Base-by-base conservation (phyloP, 2,797 vertebrate genomes). In the Sebastes steindachneri region DNA sequence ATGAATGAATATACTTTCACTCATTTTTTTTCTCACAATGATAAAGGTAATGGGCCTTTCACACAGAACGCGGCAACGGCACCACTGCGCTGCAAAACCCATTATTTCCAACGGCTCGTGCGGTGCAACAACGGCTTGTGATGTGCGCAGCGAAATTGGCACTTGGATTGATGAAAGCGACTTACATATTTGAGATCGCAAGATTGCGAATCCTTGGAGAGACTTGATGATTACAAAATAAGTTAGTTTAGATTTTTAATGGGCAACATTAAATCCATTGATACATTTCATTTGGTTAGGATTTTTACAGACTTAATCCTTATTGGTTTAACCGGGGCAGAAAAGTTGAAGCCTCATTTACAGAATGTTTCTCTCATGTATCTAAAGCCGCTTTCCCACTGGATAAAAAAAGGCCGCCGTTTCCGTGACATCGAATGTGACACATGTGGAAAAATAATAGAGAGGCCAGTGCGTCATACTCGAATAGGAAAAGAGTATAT, bases 221-320 rank as follows among this genome's bases (percentile, higher is more conserved):
- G 23, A 3, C 57, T 55, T 62, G 7, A 21, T 53, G 41, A 60
- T 35, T 76, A 5, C 53, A 77, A 60, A 41, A 53, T 28, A 5
- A 10, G 8, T 15, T 12, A 48, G 17, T 48, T 48, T 9, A 15
- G 2, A 33, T 17, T 19, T 37, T 19, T 26, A 31, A 48, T 17
- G 11, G 12, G 11, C 23, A 21, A 28, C 31, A 58, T 21, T 25
- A 14, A 14, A 31, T 55, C 19, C 17, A 12, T 28, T 62, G 51
- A n/a, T 58, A 48, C 12, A 33, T 48, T 64, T 19, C 14, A 29
- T 65, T 45, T 71, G 54, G 5, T 26, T n/a, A 35, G 71, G 25
- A 33, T 59, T 63, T 37, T 25, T 19, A 72, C 31, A 15, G 48
- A 84, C 19, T 55, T 79, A 73, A 80, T 73, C 58, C 11, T 66